These are phyloP conservation scores for Pseudococcus jackbeardsleyi DNA, from an alignment of 2,888 invertebrate genomes.

Conservation along the genomic window DNA sequence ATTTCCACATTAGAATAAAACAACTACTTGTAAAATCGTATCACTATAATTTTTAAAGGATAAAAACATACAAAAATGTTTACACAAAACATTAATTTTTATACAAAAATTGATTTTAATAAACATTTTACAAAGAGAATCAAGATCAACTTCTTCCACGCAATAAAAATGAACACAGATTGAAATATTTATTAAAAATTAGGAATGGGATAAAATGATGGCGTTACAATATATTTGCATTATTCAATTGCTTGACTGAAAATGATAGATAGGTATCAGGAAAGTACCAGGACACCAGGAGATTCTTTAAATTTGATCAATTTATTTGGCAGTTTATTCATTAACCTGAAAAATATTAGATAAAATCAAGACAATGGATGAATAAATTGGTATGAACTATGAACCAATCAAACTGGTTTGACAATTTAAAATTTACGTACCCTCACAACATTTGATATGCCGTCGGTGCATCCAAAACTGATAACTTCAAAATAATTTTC, in stretches of 20 bases:
- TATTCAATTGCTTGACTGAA: background rate
- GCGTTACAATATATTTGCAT: background rate
- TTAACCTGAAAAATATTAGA: background rate
- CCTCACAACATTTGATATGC: slow-evolving; percentile 10
- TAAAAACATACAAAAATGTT: background rate
- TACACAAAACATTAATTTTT: background rate
- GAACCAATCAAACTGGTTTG: background rate
- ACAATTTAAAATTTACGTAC: background rate
- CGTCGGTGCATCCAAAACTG: background rate
- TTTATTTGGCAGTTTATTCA: background rate
- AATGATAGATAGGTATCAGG: background rate
- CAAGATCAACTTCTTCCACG: background rate
- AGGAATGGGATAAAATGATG: background rate
- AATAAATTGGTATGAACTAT: too few species aligned
- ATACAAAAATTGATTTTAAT: background rate
- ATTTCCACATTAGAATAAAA: background rate
- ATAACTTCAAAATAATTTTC: background rate
- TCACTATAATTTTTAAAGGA: background rate
- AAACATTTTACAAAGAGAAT: background rate
- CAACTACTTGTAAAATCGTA: background rate
- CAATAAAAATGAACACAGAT: background rate
- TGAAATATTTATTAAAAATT: background rate
- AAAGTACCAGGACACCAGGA: background rate
- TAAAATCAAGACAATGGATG: too few species aligned
- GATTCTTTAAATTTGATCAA: background rate